These are phyloP conservation scores for Diadumene lineata DNA, from an alignment of 92 coral and sea anemone genomes.

Conservation along the genomic window DNA sequence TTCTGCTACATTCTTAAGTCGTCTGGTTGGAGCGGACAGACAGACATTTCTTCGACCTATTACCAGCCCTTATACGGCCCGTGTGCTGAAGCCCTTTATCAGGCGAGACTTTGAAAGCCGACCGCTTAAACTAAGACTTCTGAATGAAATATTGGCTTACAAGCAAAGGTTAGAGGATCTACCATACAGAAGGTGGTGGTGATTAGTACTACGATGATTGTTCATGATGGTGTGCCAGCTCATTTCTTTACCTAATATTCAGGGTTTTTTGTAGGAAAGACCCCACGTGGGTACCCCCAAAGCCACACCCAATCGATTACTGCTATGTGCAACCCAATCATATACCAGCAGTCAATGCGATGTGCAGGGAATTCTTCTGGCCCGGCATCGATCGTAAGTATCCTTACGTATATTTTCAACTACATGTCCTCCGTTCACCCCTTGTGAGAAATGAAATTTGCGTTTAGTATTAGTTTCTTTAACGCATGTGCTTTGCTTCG, in stretches of 20 bases:
- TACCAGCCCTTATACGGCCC: slow-evolving; percentile 98
- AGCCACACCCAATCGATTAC: slow-evolving; percentile 74
- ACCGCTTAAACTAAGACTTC: slow-evolving; percentile 78
- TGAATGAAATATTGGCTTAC: slow-evolving; percentile 64
- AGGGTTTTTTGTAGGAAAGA: slow-evolving; percentile 44
- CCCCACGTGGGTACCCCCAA: slow-evolving; percentile 61
- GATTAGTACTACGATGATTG: neutral
- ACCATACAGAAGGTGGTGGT: neutral
- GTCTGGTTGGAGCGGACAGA: slow-evolving; percentile 79
- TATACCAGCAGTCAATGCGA: slow-evolving; percentile 93
- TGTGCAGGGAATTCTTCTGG: slow-evolving; percentile 99
- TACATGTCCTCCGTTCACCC: too few species aligned
- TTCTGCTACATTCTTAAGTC: slow-evolving; percentile 62
- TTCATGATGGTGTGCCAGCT: too few species aligned
- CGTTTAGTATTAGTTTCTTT: too few species aligned
- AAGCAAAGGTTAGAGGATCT: slow-evolving; percentile 39
- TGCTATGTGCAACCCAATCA: slow-evolving; percentile 99
- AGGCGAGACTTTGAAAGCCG: slow-evolving; percentile 86
- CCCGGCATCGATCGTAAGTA: slow-evolving; percentile 97
- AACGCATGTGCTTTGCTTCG: neutral
- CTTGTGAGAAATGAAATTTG: too few species aligned
- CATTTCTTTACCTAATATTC: too few species aligned
- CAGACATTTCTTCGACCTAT: slow-evolving; percentile 75
- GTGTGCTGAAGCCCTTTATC: slow-evolving; percentile 91
- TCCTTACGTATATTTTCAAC: too few species aligned